phyloP scores from a whole-genome alignment of 2,113 vertebrate genomes.

The Cyanoliseus patagonus region DNA sequence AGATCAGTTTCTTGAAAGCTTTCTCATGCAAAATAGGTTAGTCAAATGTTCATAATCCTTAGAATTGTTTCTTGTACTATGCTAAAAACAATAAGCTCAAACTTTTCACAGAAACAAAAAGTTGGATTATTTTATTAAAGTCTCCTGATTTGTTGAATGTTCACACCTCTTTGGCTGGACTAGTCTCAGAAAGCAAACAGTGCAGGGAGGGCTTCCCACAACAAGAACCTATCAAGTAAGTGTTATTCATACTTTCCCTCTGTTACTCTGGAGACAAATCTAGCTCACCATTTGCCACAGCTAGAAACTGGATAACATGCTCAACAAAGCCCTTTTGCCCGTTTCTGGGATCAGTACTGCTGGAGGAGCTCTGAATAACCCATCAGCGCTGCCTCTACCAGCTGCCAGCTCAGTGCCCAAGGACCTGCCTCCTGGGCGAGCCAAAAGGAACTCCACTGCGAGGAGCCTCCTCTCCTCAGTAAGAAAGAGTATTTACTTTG shows the following conservation, averaged over 20 bases:
- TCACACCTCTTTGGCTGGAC: neutral
- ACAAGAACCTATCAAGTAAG: neutral
- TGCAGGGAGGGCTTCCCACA: neutral
- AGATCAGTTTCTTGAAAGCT: neutral
- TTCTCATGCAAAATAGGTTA: neutral
- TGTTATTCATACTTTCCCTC: neutral
- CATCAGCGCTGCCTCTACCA: neutral
- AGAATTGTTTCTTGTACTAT: neutral
- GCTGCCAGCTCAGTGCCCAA: fast-evolving
- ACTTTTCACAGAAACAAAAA: neutral
- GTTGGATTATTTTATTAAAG: neutral
- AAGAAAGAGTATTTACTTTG: neutral
- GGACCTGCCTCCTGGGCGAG: neutral
- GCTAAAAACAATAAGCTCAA: neutral
- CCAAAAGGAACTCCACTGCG: neutral
- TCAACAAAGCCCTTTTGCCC: neutral
- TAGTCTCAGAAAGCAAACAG: neutral
- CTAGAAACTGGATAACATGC: fast-evolving
- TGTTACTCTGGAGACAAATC: neutral
- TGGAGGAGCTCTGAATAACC: neutral
- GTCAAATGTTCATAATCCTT: neutral
- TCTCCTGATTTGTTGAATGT: neutral
- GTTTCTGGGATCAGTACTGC: neutral
- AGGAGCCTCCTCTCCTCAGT: neutral
- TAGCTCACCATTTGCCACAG: neutral